Conservation (phyloP, 2,888 invertebrate genomes). For the Siphlonurus alternatus region DNA sequence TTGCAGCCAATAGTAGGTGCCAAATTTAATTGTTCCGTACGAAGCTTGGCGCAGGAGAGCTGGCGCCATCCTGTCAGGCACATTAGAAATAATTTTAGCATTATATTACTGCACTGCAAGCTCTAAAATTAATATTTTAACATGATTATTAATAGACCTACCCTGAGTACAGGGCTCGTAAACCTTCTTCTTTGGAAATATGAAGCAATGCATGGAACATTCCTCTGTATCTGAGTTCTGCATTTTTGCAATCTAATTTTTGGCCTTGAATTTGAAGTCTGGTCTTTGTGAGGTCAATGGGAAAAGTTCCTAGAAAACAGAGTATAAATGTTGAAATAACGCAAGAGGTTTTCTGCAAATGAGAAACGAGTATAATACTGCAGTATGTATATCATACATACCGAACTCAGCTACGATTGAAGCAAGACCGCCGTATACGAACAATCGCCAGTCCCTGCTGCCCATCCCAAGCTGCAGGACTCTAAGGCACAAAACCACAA, state of each 20-base stretch:
- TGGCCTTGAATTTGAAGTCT: constrained; percentile 90
- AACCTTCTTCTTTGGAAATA: constrained; percentile 74
- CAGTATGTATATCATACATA: too few species aligned
- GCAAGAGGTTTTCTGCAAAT: too few species aligned
- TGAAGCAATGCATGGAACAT: constrained; percentile 83
- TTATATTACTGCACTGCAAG: too few species aligned
- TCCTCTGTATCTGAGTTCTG: constrained; percentile 64
- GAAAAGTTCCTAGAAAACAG: constrained; percentile 92
- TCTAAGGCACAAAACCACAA: constrained; percentile 19
- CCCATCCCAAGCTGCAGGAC: not conserved
- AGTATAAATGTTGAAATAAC: too few species aligned
- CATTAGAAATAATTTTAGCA: too few species aligned
- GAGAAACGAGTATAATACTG: too few species aligned
- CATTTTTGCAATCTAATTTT: constrained; percentile 55
- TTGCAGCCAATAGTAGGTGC: constrained; percentile 84
- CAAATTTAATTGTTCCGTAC: constrained; percentile 93
- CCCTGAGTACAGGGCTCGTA: constrained; percentile 74
- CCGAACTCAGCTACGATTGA: constrained; percentile 89
- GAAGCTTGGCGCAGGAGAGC: constrained; percentile 85
- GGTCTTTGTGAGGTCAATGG: constrained; percentile 92
- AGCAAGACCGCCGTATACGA: constrained; percentile 85
- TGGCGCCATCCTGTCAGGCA: constrained; percentile 68
- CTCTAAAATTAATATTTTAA: too few species aligned
- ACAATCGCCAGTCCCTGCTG: constrained; percentile 79
- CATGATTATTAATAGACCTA: too few species aligned